These are phyloP conservation scores for Pterois miles DNA, from an alignment of 2,797 vertebrate species.

Conservation along the genomic window DNA sequence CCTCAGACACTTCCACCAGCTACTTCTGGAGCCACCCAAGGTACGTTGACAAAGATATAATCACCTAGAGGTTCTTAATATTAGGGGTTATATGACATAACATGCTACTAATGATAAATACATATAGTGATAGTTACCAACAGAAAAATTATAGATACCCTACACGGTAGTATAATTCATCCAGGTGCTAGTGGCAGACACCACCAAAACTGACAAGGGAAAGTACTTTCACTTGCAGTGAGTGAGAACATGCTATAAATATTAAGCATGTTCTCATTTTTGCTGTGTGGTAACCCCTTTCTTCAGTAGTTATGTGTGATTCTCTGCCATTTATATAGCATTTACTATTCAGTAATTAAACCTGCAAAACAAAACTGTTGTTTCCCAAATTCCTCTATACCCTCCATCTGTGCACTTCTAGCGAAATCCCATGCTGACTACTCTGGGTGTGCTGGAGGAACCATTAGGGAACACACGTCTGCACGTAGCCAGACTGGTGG, in stretches of 20 bases:
- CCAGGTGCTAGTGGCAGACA: neutral
- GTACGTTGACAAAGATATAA: slow-evolving; percentile 71
- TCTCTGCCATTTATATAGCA: neutral
- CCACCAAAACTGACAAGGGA: neutral
- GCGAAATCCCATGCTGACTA: slow-evolving; percentile 92
- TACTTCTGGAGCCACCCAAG: slow-evolving; percentile 95
- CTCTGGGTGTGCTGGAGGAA: slow-evolving; percentile 93
- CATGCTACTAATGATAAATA: neutral
- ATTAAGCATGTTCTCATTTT: neutral
- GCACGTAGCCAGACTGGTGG: slow-evolving; percentile 92
- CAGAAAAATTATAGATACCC: neutral
- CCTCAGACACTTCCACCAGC: slow-evolving; percentile 94
- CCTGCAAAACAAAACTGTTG: neutral
- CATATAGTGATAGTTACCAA: neutral
- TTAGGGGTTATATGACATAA: neutral
- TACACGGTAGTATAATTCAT: neutral
- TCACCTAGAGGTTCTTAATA: neutral
- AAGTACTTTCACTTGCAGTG: neutral
- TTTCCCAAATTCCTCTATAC: neutral
- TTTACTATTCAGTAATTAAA: neutral
- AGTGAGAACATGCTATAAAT: neutral
- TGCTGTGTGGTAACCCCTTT: neutral
- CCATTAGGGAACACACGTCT: slow-evolving; percentile 95
- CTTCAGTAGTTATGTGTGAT: neutral
- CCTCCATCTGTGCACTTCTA: slow-evolving; percentile 47